A percentile compares a stretch with the other conserved stretches of the same genome.
Evolutionary conservation across 2,888 invertebrate species (phyloP).

Genomic region (Teinopalpus imperialis): DNA sequence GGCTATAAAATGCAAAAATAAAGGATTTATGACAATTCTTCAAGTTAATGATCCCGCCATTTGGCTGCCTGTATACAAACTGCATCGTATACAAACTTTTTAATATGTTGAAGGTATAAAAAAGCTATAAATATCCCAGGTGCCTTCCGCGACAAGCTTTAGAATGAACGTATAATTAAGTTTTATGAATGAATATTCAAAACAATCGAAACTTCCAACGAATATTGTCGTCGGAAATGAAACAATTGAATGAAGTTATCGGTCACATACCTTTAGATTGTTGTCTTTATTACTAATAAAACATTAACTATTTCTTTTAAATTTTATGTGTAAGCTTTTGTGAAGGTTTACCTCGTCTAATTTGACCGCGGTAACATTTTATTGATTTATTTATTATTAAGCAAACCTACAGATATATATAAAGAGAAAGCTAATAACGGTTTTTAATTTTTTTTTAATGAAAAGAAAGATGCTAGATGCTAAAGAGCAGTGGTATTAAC

Average conservation of each 20-base stretch:
- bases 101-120: slow-evolving; percentile 9
- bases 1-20: slow-evolving; percentile 36
- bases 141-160: slow-evolving; percentile 1
- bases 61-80: too few relatives aligned
- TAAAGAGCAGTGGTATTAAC: too few relatives aligned
- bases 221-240: not conserved
- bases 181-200: slow-evolving; percentile 4
- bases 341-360: too few relatives aligned
- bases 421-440: too few relatives aligned
- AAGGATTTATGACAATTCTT: slow-evolving; percentile 33
- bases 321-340: too few relatives aligned
- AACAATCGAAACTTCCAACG: not conserved
- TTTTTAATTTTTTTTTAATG: too few relatives aligned
- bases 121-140: slow-evolving; percentile 9
- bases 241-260: not conserved
- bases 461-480: too few relatives aligned
- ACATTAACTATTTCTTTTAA: too few relatives aligned
- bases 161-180: not conserved
- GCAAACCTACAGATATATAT: too few relatives aligned
- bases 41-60: slow-evolving; percentile 33
- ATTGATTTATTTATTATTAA: too few relatives aligned
- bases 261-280: not conserved
- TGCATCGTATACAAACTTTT: slow-evolving; percentile 1
- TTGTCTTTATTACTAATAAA: not conserved
- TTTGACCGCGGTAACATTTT: too few relatives aligned